A percentile compares a stretch with the other conserved stretches of the same genome.
These are phyloP conservation scores for Drosophila hamatofila DNA, from an alignment of 2,888 invertebrate genomes.

Conservation along the genomic window DNA sequence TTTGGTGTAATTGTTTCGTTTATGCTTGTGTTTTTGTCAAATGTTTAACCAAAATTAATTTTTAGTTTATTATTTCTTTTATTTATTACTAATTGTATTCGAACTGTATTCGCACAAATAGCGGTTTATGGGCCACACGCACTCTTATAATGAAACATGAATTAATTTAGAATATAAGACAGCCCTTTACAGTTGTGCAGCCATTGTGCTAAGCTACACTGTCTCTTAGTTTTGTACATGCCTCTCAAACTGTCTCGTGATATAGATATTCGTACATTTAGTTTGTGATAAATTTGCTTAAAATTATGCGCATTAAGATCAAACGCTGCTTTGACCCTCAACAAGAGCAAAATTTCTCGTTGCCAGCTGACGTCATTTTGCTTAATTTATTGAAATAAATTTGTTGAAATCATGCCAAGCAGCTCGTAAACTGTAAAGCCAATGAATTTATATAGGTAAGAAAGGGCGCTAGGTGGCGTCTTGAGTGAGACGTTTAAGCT, in stretches of 20 bases:
- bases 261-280: constrained; percentile 10
- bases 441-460: constrained; percentile 18
- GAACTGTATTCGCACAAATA: constrained; percentile 33
- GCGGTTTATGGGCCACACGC: constrained; percentile 61
- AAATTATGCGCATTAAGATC: constrained; percentile 24
- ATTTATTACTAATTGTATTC: constrained; percentile 41
- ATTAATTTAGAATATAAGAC: neutral
- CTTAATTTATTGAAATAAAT: constrained; percentile 26
- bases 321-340: constrained; percentile 29
- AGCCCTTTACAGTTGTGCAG: constrained; percentile 22
- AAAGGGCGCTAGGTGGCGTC: constrained; percentile 45
- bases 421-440: constrained; percentile 20
- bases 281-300: constrained; percentile 31
- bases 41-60: constrained; percentile 70
- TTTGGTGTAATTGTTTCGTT: constrained; percentile 54
- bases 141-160: constrained; percentile 30
- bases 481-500: neutral
- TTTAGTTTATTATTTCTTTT: constrained; percentile 25
- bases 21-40: constrained; percentile 78
- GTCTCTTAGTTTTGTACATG: constrained; percentile 3
- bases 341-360: constrained; percentile 32
- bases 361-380: constrained; percentile 56
- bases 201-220: constrained; percentile 35
- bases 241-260: constrained; percentile 17
- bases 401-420: constrained; percentile 22